Evolutionary conservation across 2,888 invertebrate species (phyloP), one percentile per base, ranked within the genome.

Genomic region (Drosophila multiciliata): DNA sequence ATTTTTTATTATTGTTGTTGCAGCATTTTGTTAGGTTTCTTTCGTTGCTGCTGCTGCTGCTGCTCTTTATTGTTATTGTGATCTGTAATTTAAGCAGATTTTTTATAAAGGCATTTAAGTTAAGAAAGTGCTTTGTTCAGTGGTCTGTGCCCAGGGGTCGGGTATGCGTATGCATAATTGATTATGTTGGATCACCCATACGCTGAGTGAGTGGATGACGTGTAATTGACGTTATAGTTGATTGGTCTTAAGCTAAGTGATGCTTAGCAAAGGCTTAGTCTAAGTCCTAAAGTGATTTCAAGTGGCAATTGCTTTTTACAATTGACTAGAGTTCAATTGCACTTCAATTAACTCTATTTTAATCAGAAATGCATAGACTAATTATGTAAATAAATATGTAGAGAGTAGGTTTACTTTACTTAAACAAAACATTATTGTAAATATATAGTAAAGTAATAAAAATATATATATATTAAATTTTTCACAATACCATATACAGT

Each of bases 151-250:
- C n/a, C 38, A 3, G 38, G 35, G 26, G n/a, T 9, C 17, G 40
- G 35, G 9, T 73, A 3, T 29, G 75, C 80, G 82, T 82, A 87
- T 82, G 70, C 66, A 66, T 77, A 75, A 89, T 82, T 87, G 72
- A 87, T 81, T 76, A 67, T 60, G 64, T 58, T 58, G 54, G 62
- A 80, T 89, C 87, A 77, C 73, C 53, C 66, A 83, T 75, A 73
- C 75, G 75, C 58, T 59, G 12, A 58, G 59, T 66, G 68, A 36
- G 58, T 36, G 52, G 50, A 60, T 75, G 69, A 66, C 64, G 61
- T 36, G 32, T 65, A 63, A 69, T 69, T 70, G 66, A 78, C 66
- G 50, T 74, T 70, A 70, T 61, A 74, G 49, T 70, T 64, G 49
- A 66, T 68, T 71, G 61, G 42, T 29, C 42, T 65, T 62, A 20